Percentiles rank a stretch among this genome's conserved stretches.
Evolutionary conservation across 2,797 vertebrate genomes (phyloP).

Genomic region (Gymnopithys bicolor): DNA sequence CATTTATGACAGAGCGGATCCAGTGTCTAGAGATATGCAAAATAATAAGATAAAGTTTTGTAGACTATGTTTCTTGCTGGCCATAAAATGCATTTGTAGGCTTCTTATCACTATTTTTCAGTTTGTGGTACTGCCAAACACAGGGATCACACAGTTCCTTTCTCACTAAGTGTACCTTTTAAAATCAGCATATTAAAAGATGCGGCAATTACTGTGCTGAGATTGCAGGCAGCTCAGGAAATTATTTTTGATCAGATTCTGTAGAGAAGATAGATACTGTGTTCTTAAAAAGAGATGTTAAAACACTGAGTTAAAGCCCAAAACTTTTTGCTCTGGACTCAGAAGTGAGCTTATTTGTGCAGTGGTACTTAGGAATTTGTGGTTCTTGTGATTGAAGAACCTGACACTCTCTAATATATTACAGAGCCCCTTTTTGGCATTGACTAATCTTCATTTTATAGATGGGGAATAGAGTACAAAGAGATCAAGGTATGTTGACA

Average conservation of each 20-base stretch:
- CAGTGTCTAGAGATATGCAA: not conserved
- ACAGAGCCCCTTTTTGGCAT: conserved; percentile 48
- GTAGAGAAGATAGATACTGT: not conserved
- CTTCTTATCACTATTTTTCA: not conserved
- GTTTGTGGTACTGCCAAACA: not conserved
- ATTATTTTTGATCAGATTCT: conserved; percentile 1
- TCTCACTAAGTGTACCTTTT: not conserved
- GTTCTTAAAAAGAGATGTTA: not conserved
- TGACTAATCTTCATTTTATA: conserved; percentile 52
- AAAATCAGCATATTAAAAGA: not conserved
- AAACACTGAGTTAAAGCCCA: not conserved
- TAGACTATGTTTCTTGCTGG: not conserved
- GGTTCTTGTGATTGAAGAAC: conserved; percentile 31
- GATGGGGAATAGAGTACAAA: conserved; percentile 33
- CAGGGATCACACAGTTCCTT: not conserved
- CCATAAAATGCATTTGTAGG: not conserved
- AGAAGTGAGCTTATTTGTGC: not conserved
- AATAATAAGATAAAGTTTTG: not conserved
- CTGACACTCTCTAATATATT: conserved; percentile 24
- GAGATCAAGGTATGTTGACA: conserved; percentile 53
- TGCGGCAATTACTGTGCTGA: not conserved
- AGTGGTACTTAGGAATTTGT: not conserved
- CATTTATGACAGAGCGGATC: not conserved
- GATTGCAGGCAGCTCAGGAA: not conserved
- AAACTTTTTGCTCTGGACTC: not conserved